phyloP scores from a whole-genome alignment of 30 jellyfish, hydroid and myxozoan genomes.

The Aurelia sp. region DNA sequence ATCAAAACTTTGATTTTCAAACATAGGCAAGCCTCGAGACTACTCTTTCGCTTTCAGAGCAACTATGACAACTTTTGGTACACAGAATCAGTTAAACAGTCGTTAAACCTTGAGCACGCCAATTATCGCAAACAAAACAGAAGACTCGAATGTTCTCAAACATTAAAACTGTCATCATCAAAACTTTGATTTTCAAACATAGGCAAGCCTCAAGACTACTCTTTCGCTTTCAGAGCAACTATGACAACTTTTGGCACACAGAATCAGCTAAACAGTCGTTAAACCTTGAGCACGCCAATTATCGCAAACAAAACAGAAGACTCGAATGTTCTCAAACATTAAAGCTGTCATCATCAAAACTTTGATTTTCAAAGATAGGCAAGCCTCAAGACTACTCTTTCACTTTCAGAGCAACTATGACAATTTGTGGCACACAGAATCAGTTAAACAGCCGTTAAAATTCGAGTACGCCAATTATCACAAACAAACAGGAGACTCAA shows the following conservation, averaged over 20 bases:
- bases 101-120: too few relatives aligned
- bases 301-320: too few relatives aligned
- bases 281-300: too few relatives aligned
- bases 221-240: neutral
- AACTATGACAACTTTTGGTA: slow-evolving; percentile 48
- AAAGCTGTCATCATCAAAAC: slow-evolving; percentile 31
- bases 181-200: slow-evolving; percentile 57
- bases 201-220: slow-evolving; percentile 22
- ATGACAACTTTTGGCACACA: slow-evolving; percentile 52
- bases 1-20: slow-evolving; percentile 46
- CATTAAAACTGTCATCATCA: slow-evolving; percentile 14
- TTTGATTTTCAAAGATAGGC: slow-evolving; percentile 63
- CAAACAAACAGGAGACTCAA: too few relatives aligned
- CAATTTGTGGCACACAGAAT: slow-evolving; percentile 31
- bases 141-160: too few relatives aligned
- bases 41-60: neutral
- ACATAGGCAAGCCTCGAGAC: slow-evolving; percentile 40
- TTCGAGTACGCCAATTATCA: too few relatives aligned
- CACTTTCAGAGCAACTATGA: slow-evolving; percentile 6
- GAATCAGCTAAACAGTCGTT: too few relatives aligned
- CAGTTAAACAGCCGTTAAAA: too few relatives aligned
- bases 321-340: too few relatives aligned
- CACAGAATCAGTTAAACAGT: neutral
- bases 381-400: neutral
- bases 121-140: too few relatives aligned